Conservation (phyloP, 2,888 invertebrate genomes). For the Smittia aterrima region DNA sequence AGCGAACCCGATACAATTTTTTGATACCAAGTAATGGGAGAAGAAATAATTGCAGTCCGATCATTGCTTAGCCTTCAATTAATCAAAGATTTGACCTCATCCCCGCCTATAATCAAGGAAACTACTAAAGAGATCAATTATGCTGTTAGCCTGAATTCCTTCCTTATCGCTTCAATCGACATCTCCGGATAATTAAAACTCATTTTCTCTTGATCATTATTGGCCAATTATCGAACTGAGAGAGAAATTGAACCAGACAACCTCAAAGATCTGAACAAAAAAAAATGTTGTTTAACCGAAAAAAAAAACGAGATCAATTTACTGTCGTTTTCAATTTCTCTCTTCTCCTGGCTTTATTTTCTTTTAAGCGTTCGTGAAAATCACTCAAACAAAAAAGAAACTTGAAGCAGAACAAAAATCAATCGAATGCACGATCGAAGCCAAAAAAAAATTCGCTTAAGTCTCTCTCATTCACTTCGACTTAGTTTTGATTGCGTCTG, state of each 20-base stretch:
- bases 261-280: no score
- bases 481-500: constrained; percentile 1
- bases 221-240: no score
- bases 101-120: background rate
- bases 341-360: background rate
- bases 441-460: background rate
- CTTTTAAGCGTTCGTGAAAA: background rate
- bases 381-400: constrained; percentile 22
- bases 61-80: background rate
- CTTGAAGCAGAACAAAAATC: background rate
- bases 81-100: background rate
- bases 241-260: no score
- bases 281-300: background rate
- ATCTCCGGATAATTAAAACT: background rate
- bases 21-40: background rate
- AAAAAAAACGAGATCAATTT: constrained; percentile 8
- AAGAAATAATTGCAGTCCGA: background rate
- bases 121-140: background rate
- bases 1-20: background rate
- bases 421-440: background rate
- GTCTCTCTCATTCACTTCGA: background rate
- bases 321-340: constrained; percentile 1
- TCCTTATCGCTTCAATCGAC: background rate
- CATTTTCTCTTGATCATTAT: no score
- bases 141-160: constrained; percentile 4